Evolutionary conservation across 2,888 invertebrate species (phyloP).

Genomic region (Lithophane semibrunnea): DNA sequence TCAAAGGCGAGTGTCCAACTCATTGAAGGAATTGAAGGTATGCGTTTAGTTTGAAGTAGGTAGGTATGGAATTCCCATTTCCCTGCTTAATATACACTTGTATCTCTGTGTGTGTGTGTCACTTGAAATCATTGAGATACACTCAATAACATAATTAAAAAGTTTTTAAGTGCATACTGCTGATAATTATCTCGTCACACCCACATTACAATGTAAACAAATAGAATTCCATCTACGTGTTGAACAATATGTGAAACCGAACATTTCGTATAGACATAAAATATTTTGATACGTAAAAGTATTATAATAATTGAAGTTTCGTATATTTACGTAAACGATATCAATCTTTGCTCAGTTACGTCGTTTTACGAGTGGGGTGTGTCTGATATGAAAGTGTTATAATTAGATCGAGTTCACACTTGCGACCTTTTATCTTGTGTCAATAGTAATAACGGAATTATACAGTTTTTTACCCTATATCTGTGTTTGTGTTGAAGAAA

Average conservation of each 20-base stretch:
- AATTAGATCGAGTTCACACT: constrained; percentile 53
- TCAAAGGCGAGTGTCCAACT: not conserved
- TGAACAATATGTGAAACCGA: not conserved
- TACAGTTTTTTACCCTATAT: constrained; percentile 57
- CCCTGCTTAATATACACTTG: not conserved
- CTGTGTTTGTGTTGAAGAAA: constrained; percentile 33
- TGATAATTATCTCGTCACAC: constrained; percentile 6
- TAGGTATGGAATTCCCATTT: not conserved
- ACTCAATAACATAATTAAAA: not conserved
- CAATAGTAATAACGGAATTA: constrained; percentile 61
- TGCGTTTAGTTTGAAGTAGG: not conserved
- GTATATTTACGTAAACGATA: constrained; percentile 39
- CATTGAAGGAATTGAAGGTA: not conserved
- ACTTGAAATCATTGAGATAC: constrained; percentile 4
- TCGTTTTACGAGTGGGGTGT: constrained; percentile 66
- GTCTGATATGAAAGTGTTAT: constrained; percentile 58
- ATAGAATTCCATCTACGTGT: not conserved
- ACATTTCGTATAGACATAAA: not conserved
- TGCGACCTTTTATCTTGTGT: constrained; percentile 64
- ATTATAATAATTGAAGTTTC: constrained; percentile 17
- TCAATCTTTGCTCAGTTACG: constrained; percentile 45
- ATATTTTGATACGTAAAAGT: constrained; percentile 18
- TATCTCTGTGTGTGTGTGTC: too few species aligned
- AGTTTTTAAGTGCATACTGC: not conserved
- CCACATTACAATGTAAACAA: constrained; percentile 16